phyloP scores from a whole-genome alignment of 1,140 invertebrate species.

The Pteromalus puparum region DNA sequence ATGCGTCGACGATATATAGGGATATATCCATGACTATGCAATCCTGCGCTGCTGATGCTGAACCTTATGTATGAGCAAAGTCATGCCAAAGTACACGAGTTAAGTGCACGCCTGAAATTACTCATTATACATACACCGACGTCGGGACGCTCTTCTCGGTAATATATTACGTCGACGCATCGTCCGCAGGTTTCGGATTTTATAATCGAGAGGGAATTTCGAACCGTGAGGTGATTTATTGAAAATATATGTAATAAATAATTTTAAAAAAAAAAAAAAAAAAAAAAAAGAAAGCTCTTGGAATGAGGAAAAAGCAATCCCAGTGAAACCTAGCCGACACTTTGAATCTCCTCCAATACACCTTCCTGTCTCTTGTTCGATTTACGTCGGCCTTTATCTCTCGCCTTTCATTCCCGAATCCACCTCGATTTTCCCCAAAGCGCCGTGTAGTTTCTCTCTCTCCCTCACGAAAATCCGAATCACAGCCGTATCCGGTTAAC shows the following conservation, averaged over 20 bases:
- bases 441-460: not conserved
- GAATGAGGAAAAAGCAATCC: not conserved
- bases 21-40: conserved; percentile 19
- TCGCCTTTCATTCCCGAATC: not conserved
- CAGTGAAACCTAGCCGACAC: not conserved
- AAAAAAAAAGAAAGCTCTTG: not conserved
- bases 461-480: conserved; percentile 25
- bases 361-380: not conserved
- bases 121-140: not conserved
- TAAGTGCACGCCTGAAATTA: conserved; percentile 10
- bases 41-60: not conserved
- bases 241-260: no score
- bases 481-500: conserved; percentile 21
- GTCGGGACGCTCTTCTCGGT: not conserved
- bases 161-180: not conserved
- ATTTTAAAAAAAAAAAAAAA: no score
- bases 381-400: not conserved
- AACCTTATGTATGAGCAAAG: not conserved
- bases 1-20: not conserved
- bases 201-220: not conserved
- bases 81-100: conserved; percentile 13
- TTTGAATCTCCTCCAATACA: not conserved
- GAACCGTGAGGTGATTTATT: not conserved
- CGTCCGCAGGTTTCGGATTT: not conserved
- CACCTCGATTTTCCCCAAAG: not conserved